These are phyloP conservation scores for Chymomyza amoena DNA, from an alignment of 2,888 invertebrate species.

Conservation along the genomic window DNA sequence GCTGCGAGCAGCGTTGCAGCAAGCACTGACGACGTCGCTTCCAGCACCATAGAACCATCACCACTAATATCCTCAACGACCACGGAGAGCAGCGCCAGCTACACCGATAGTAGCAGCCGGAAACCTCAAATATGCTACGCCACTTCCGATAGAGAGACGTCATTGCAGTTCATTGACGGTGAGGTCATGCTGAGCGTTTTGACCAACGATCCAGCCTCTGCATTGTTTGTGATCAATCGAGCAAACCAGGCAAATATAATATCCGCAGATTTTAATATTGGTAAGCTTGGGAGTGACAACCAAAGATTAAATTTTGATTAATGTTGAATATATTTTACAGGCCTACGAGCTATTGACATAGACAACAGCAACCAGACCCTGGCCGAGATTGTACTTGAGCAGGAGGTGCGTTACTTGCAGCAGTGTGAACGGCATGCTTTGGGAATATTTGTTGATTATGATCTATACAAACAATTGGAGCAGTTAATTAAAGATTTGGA, in stretches of 20 bases:
- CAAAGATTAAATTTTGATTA: background rate
- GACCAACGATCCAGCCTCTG: slow-evolving; percentile 75
- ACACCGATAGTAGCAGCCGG: slow-evolving; percentile 22
- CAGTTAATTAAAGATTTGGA: slow-evolving; percentile 74
- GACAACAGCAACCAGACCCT: slow-evolving; percentile 48
- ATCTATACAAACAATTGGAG: slow-evolving; percentile 70
- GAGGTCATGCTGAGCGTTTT: slow-evolving; percentile 76
- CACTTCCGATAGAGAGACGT: slow-evolving; percentile 59
- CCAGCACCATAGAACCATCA: slow-evolving; percentile 21
- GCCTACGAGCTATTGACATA: slow-evolving; percentile 74
- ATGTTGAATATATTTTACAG: slow-evolving; percentile 38
- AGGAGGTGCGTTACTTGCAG: slow-evolving; percentile 77
- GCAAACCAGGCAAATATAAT: slow-evolving; percentile 76
- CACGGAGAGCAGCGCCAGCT: slow-evolving; percentile 36
- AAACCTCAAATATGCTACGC: slow-evolving; percentile 59
- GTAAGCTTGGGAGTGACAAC: slow-evolving; percentile 49
- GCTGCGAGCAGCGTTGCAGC: background rate
- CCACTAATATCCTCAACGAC: slow-evolving; percentile 61
- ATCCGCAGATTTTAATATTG: slow-evolving; percentile 76
- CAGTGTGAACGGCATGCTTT: slow-evolving; percentile 76
- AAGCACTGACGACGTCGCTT: slow-evolving; percentile 25
- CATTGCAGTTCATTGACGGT: slow-evolving; percentile 75
- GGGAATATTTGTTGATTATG: slow-evolving; percentile 76
- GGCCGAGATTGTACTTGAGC: slow-evolving; percentile 75
- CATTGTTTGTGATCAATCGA: slow-evolving; percentile 77